These are phyloP conservation scores for Hirundo rustica DNA, from an alignment of 2,797 vertebrate species.

Conservation along the genomic window DNA sequence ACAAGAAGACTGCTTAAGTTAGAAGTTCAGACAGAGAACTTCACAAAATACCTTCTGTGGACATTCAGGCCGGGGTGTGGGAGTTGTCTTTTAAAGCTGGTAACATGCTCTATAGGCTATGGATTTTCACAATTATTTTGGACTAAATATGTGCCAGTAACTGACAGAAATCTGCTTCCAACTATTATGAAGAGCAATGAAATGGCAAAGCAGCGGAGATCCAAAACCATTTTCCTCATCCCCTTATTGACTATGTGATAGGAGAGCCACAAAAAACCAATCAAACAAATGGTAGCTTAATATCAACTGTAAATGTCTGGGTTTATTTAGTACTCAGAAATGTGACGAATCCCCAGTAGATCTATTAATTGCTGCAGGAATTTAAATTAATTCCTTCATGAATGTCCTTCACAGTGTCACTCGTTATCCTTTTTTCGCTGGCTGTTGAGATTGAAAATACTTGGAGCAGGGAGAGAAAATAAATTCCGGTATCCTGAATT, in stretches of 20 bases:
- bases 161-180: neutral
- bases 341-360: neutral
- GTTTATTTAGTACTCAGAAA: neutral
- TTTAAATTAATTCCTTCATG: neutral
- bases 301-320: neutral
- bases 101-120: rapidly evolving
- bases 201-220: neutral
- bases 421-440: neutral
- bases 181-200: neutral
- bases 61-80: neutral
- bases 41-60: neutral
- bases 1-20: neutral
- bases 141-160: neutral
- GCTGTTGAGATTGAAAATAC: neutral
- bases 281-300: neutral
- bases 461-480: neutral
- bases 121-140: neutral
- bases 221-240: neutral
- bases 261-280: neutral
- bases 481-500: neutral
- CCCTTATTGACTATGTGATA: neutral
- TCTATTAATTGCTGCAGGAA: neutral
- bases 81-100: neutral
- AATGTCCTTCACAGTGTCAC: neutral
- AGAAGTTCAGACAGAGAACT: neutral